phyloP scores from a whole-genome alignment of 2,888 invertebrate species.

The Prosopocoilus inquinatus region DNA sequence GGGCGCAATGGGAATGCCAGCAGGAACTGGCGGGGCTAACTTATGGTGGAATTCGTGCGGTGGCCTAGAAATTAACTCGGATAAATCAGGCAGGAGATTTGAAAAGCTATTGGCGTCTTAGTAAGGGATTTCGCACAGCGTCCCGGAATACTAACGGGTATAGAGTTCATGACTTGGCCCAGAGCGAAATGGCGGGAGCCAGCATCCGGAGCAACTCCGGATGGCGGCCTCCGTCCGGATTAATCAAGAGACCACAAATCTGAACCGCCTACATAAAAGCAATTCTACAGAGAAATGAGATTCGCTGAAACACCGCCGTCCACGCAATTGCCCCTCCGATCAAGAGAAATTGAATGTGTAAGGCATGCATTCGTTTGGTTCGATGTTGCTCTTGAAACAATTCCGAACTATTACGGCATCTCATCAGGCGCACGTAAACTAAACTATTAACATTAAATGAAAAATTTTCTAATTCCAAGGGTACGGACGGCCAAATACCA shows the following conservation, averaged over 20 bases:
- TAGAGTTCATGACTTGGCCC: conserved; percentile 27
- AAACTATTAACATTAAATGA: no score
- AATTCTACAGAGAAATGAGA: conserved; percentile 38
- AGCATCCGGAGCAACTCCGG: conserved; percentile 31
- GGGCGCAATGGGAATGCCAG: conserved; percentile 9
- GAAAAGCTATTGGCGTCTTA: conserved; percentile 40
- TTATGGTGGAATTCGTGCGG: conserved; percentile 9
- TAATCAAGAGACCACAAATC: conserved; percentile 50
- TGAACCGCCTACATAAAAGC: conserved; percentile 46
- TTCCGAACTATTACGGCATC: no score
- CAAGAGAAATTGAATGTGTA: conserved; percentile 37
- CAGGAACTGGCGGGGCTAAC: conserved; percentile 16
- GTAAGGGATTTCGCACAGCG: conserved; percentile 33
- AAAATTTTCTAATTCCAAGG: no score
- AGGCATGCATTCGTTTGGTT: conserved; percentile 27
- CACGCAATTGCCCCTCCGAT: conserved; percentile 34
- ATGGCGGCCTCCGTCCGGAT: conserved; percentile 7
- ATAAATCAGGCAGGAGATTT: conserved; percentile 44
- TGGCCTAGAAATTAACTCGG: conserved; percentile 39
- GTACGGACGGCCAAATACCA: no score
- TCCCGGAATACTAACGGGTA: conserved; percentile 34
- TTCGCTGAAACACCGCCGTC: conserved; percentile 40
- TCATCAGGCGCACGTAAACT: no score
- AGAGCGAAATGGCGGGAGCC: conserved; percentile 26
- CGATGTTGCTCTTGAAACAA: background rate